These are phyloP conservation scores for Rhaphigaster nebulosa DNA, from an alignment of 2,888 invertebrate genomes.

Conservation along the genomic window DNA sequence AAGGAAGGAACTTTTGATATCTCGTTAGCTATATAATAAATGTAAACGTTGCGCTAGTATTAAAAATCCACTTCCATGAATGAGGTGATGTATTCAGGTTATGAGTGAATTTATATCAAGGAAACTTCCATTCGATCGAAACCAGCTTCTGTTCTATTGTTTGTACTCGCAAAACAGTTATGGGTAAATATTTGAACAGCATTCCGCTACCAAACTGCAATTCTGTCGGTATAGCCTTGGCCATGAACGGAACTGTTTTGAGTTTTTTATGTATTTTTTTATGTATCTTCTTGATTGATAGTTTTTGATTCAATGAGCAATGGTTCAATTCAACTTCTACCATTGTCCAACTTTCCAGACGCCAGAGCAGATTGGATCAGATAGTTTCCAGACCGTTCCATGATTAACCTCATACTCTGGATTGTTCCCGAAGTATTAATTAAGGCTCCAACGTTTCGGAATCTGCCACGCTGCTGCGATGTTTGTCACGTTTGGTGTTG, in stretches of 20 bases:
- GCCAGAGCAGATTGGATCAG: not conserved
- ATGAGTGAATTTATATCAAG: not conserved
- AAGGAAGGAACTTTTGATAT: too few species aligned
- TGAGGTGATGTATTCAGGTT: not conserved
- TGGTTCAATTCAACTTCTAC: not conserved
- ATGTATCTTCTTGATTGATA: not conserved
- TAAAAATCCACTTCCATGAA: not conserved
- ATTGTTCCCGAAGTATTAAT: slow-evolving; percentile 4
- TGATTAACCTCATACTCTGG: not conserved
- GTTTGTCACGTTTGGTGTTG: not conserved
- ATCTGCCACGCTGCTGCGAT: not conserved
- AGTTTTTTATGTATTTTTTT: not conserved
- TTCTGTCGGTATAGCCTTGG: not conserved
- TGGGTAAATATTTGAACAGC: not conserved
- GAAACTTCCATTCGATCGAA: not conserved
- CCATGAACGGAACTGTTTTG: not conserved
- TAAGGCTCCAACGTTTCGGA: not conserved
- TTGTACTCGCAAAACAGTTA: not conserved
- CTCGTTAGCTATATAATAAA: not conserved
- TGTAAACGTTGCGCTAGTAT: not conserved
- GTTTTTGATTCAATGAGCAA: not conserved
- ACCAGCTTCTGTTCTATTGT: not conserved
- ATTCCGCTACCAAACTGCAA: not conserved
- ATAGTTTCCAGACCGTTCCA: not conserved
- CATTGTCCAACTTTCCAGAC: not conserved